Base-by-base conservation (phyloP, 2,113 vertebrate genomes). In the Cryptotis parvus region DNA sequence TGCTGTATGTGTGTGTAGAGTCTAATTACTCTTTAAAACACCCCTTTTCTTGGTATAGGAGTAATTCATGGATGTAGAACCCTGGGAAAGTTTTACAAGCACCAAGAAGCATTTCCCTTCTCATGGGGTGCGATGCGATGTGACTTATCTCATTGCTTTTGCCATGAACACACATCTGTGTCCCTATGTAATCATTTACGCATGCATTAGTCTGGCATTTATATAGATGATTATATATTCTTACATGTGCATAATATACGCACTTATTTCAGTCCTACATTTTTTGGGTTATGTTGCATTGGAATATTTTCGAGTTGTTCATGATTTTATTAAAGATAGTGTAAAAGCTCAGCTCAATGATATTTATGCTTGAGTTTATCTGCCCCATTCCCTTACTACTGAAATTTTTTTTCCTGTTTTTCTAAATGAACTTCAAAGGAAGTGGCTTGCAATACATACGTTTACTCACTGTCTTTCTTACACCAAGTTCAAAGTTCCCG, bases 381-480 rank as follows among this genome's bases (percentile, higher is more conserved):
- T 80, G 16, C 68, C 16, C 16, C 11, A 15, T 41, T 91, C 18
- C 7, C 86, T 49, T 49, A 73, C 72, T 37, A 43, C 69, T 20
- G 75, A 37, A 27, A 75, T 84, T 85, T 78, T 77, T 78, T 89
- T 2, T 70, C 5, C 5, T 49, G 9, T 66, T 92, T 9, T 26
- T 74, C 73, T 39, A 33, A 72, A 49, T 75, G 81, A 69, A 84
- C 24, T 58, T 87, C 61, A 73, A 73, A 66, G 65, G 43, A 76
- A 73, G 20, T 79, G n/a, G n/a, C n/a, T n/a, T n/a, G n/a, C n/a
- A n/a, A n/a, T n/a, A n/a, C n/a, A n/a, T n/a, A n/a, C n/a, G n/a
- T n/a, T n/a, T n/a, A n/a, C n/a, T 24, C 55, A 58, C 55, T 58
- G 18, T 58, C 55, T 58, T 24, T 58, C 55, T 49, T 10, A 6